Evolutionary conservation across 37 sponge, comb jelly and placozoan species (phyloP).

Genomic region (Theonella swinhoei): DNA sequence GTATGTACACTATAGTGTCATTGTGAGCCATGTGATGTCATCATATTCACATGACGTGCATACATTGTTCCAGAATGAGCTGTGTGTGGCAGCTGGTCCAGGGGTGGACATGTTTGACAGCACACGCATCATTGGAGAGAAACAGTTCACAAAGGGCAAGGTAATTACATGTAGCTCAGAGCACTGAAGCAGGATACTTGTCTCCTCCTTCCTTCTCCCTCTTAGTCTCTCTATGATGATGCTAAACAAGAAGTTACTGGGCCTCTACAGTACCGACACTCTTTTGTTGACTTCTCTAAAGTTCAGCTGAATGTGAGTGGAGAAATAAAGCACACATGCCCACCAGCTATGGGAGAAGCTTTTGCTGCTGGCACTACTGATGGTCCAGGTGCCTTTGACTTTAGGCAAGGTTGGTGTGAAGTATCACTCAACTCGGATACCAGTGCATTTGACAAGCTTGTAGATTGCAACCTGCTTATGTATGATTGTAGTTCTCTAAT

Average conservation of each 20-base stretch:
- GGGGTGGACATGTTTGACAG: constrained; percentile 86
- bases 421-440: no score
- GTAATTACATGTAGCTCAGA: no score
- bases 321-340: constrained; percentile 63
- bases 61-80: constrained; percentile 19
- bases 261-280: constrained; percentile 67
- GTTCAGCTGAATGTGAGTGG: constrained; percentile 40
- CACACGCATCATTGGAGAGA: constrained; percentile 75
- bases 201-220: neutral
- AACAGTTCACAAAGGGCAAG: constrained; percentile 37
- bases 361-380: constrained; percentile 90
- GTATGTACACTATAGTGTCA: neutral
- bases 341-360: constrained; percentile 78
- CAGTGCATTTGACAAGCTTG: neutral
- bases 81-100: constrained; percentile 75
- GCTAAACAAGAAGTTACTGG: constrained; percentile 56
- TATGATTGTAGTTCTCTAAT: neutral
- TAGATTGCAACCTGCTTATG: neutral
- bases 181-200: neutral
- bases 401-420: constrained; percentile 56
- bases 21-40: neutral
- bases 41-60: neutral
- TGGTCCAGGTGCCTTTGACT: constrained; percentile 83
- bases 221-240: constrained; percentile 54
- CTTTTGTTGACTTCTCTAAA: constrained; percentile 71